These are phyloP conservation scores for Zingel zingel DNA, from an alignment of 2,113 vertebrate genomes.

Conservation along the genomic window DNA sequence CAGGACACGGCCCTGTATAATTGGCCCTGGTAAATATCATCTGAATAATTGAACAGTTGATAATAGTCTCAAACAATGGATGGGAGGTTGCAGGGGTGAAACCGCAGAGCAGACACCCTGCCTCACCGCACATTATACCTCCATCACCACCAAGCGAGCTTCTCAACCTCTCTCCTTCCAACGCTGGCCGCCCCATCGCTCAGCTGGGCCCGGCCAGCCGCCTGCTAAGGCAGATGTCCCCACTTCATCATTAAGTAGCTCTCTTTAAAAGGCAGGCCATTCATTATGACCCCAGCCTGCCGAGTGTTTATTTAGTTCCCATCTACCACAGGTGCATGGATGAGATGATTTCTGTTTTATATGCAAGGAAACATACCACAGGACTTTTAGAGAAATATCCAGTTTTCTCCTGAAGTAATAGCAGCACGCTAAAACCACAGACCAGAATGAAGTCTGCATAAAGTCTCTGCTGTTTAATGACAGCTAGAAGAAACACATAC, in stretches of 20 bases:
- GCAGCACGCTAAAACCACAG: conserved; percentile 18
- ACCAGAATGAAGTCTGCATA: conserved; percentile 14
- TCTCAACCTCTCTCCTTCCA: conserved; percentile 41
- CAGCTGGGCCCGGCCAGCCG: conserved; percentile 51
- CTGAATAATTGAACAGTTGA: conserved; percentile 87
- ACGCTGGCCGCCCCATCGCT: conserved; percentile 8
- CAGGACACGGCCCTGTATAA: conserved; percentile 81
- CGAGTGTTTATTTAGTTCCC: conserved; percentile 75
- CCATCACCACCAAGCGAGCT: conserved; percentile 64
- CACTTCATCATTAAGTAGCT: conserved; percentile 77
- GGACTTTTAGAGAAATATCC: conserved; percentile 6
- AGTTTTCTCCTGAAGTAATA: conserved; percentile 32
- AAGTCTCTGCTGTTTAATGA: neutral
- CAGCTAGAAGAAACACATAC: neutral
- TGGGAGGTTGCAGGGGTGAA: conserved; percentile 83
- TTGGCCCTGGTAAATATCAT: conserved; percentile 85
- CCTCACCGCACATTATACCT: conserved; percentile 77
- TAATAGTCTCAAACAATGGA: conserved; percentile 85
- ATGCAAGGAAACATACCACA: conserved; percentile 43
- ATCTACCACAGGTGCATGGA: conserved; percentile 69
- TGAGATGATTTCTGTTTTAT: conserved; percentile 41
- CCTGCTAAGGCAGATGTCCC: conserved; percentile 71
- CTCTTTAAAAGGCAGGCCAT: conserved; percentile 76
- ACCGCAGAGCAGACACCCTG: conserved; percentile 81
- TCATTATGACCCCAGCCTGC: conserved; percentile 70